A percentile compares a stretch with the other conserved stretches of the same genome.
phyloP scores from a whole-genome alignment of 1,140 invertebrate species.

The Idris sp. region DNA sequence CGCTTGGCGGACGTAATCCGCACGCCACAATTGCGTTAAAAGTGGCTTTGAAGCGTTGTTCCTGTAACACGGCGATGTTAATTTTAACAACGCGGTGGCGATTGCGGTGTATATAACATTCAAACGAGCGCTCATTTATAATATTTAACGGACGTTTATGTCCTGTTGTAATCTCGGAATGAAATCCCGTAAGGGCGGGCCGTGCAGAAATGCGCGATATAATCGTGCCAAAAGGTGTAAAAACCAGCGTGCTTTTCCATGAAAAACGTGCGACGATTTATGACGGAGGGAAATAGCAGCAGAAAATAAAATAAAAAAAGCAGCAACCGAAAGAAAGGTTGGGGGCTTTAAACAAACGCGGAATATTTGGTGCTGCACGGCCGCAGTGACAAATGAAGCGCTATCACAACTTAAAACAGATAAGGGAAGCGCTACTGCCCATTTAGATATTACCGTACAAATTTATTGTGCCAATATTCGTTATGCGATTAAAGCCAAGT shows the following conservation, averaged over 20 bases:
- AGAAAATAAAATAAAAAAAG: too few species aligned
- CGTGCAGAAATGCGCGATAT: conserved; percentile 44
- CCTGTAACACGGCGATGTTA: conserved; percentile 45
- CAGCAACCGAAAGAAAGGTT: conserved; percentile 24
- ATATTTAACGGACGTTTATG: conserved; percentile 61
- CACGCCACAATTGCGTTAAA: conserved; percentile 42
- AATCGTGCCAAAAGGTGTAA: conserved; percentile 60
- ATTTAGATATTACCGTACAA: conserved; percentile 55
- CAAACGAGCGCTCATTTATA: conserved; percentile 57
- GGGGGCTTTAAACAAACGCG: conserved; percentile 42
- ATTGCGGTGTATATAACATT: conserved; percentile 56
- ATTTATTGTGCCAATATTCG: conserved; percentile 60
- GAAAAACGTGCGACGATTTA: conserved; percentile 58
- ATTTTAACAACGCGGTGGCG: conserved; percentile 58
- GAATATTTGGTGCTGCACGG: conserved; percentile 39
- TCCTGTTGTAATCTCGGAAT: conserved; percentile 56
- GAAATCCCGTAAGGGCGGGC: conserved; percentile 50
- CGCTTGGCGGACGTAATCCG: conserved; percentile 24
- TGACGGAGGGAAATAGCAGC: too few species aligned
- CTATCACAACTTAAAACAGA: conserved; percentile 59
- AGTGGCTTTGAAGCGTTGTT: conserved; percentile 52
- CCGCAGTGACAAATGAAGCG: conserved; percentile 57
- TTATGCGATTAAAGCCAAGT: conserved; percentile 49
- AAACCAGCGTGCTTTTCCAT: conserved; percentile 35
- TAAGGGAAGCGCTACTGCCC: conserved; percentile 42